A percentile compares a stretch with the other conserved stretches of the same genome.
Evolutionary conservation across 2,113 vertebrate species (phyloP).

Genomic region (Corythaixoides concolor): DNA sequence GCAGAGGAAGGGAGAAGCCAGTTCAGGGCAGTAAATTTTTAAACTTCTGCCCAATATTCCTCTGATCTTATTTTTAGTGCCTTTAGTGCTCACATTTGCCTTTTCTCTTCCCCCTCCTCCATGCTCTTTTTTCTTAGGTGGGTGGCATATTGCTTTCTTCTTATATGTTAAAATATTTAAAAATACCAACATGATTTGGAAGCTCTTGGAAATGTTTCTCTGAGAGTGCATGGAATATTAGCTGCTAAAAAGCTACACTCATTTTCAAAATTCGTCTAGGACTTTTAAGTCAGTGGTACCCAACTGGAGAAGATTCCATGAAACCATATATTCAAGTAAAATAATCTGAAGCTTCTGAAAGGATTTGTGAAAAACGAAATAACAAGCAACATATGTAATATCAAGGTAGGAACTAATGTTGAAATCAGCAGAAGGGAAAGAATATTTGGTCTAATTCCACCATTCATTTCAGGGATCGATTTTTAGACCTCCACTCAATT

Average conservation of each 20-base stretch:
- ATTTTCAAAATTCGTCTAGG: neutral
- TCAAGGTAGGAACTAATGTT: neutral
- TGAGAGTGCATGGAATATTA: neutral
- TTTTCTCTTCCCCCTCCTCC: neutral
- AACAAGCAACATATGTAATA: neutral
- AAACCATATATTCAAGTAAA: neutral
- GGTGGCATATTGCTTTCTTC: neutral
- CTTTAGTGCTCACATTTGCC: neutral
- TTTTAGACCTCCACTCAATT: neutral
- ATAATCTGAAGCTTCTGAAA: neutral
- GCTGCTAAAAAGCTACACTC: neutral
- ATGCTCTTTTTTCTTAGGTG: neutral
- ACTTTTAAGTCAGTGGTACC: neutral
- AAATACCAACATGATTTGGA: neutral
- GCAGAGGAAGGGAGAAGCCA: conserved; percentile 5
- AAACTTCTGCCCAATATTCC: neutral
- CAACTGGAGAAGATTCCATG: neutral
- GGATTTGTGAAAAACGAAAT: neutral
- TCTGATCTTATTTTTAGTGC: conserved; percentile 23
- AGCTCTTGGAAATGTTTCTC: neutral
- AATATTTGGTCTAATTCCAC: neutral
- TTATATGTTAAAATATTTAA: neutral
- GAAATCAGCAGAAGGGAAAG: neutral
- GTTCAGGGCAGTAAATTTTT: neutral
- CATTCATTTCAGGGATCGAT: neutral